Evolutionary conservation across 2,797 vertebrate genomes (phyloP).

Genomic region (Emydoidea blandingii): DNA sequence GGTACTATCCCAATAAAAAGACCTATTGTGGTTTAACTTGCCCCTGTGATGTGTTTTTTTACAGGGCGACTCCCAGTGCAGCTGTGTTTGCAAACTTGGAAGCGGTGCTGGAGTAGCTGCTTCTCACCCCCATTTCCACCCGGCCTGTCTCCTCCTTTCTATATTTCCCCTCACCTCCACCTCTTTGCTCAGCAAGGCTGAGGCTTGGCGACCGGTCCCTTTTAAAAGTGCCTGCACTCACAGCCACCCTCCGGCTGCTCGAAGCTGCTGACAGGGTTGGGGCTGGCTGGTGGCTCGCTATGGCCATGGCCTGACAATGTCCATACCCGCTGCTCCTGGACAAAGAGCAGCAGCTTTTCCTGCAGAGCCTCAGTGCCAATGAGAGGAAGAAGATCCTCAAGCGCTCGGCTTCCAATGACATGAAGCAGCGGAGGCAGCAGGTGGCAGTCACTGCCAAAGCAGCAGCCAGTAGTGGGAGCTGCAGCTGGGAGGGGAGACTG

Average conservation of each 20-base stretch:
- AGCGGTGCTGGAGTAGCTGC: background rate
- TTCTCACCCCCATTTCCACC: background rate
- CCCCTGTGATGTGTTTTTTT: background rate
- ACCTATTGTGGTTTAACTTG: background rate
- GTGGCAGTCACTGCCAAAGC: no score
- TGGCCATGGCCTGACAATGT: slow-evolving; percentile 79
- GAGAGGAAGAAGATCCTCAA: slow-evolving; percentile 2
- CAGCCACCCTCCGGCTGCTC: slow-evolving; percentile 19
- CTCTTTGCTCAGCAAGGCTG: background rate
- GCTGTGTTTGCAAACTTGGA: background rate
- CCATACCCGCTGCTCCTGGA: slow-evolving; percentile 80
- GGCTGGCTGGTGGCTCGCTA: background rate
- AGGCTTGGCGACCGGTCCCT: background rate
- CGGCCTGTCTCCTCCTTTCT: background rate
- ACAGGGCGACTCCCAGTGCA: background rate
- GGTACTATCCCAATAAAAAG: background rate
- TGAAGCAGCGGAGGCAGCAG: background rate
- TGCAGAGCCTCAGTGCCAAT: slow-evolving; percentile 70
- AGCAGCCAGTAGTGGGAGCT: no score
- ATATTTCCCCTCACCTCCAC: background rate
- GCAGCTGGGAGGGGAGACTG: no score
- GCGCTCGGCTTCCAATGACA: background rate
- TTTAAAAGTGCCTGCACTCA: background rate
- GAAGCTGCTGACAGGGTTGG: background rate
- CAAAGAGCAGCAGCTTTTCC: slow-evolving; percentile 78